phyloP scores from a whole-genome alignment of 1,140 invertebrate genomes.

The Pectinophora gossypiella region DNA sequence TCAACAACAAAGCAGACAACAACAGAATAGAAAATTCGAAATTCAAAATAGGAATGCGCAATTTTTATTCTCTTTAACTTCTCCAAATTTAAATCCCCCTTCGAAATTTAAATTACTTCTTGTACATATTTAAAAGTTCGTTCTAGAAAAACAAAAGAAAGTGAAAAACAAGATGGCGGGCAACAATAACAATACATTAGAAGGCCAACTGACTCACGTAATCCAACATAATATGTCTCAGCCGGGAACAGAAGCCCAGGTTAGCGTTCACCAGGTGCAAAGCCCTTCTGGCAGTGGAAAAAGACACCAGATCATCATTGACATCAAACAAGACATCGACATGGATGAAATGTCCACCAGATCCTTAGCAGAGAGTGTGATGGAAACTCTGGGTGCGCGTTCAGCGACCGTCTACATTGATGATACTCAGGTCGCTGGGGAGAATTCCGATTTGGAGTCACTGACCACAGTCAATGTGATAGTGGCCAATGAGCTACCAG shows the following conservation, averaged over 20 bases:
- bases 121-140: no score
- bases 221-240: constrained; percentile 63
- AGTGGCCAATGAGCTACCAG: constrained; percentile 58
- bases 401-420: constrained; percentile 70
- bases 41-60: no score
- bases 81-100: no score
- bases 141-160: constrained; percentile 2
- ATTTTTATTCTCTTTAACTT: no score
- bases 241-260: constrained; percentile 51
- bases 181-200: constrained; percentile 40
- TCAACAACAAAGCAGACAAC: no score
- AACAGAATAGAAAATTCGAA: no score
- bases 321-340: constrained; percentile 73
- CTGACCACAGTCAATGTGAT: constrained; percentile 70
- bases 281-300: constrained; percentile 52
- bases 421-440: constrained; percentile 48
- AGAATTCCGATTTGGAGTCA: constrained; percentile 60
- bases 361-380: constrained; percentile 68
- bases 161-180: constrained; percentile 45
- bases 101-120: no score
- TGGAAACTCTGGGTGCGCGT: constrained; percentile 69
- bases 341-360: constrained; percentile 70
- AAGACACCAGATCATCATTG: constrained; percentile 72
- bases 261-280: constrained; percentile 68
- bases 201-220: constrained; percentile 61